Evolutionary conservation across 2,797 vertebrate genomes (phyloP).

Genomic region (Craterocephalus amniculus): DNA sequence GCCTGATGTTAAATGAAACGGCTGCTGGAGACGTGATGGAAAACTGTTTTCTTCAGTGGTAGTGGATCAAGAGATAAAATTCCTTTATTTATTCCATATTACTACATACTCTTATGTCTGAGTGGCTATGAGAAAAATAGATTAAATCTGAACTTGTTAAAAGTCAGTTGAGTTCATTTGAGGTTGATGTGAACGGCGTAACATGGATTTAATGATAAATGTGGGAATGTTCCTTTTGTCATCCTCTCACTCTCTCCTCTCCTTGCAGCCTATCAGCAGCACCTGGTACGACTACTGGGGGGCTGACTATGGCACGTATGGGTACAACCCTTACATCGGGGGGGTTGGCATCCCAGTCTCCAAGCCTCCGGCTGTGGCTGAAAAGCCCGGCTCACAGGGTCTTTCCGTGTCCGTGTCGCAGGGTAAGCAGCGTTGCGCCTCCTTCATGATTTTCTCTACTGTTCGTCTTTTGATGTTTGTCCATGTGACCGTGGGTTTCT

Average conservation of each 20-base stretch:
- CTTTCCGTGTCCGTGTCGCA: constrained; percentile 96
- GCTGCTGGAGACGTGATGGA: not conserved
- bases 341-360: constrained; percentile 95
- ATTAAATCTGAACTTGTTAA: too few relatives aligned
- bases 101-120: too few relatives aligned
- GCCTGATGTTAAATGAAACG: not conserved
- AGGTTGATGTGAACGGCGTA: too few relatives aligned
- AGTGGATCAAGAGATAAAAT: not conserved
- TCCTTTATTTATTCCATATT: too few relatives aligned
- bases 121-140: too few relatives aligned
- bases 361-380: constrained; percentile 89
- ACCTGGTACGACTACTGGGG: constrained; percentile 99
- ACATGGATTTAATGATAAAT: not conserved
- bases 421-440: constrained; percentile 77
- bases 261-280: constrained; percentile 94
- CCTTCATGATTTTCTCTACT: not conserved
- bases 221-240: not conserved
- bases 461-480: not conserved
- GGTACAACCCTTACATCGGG: constrained; percentile 97
- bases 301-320: constrained; percentile 96
- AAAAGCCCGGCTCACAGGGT: constrained; percentile 96
- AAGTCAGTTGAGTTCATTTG: too few relatives aligned
- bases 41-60: not conserved
- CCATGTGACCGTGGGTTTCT: not conserved
- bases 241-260: not conserved